These are phyloP conservation scores for Tinea pellionella DNA, from an alignment of 2,888 invertebrate genomes.

Conservation along the genomic window DNA sequence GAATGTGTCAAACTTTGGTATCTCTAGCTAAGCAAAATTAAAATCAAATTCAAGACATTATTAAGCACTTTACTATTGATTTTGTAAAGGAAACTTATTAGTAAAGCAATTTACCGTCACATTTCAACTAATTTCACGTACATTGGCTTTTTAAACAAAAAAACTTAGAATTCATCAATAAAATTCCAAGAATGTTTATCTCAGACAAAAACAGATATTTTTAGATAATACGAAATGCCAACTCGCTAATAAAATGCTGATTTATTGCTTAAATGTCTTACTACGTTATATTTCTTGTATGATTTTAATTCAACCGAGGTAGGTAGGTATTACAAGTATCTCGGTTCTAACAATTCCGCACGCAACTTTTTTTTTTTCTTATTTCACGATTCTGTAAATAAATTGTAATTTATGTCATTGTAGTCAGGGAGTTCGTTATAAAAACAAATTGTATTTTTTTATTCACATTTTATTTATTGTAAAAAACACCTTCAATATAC, in stretches of 20 bases:
- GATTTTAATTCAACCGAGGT: not conserved
- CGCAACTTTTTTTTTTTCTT: conserved; percentile 7
- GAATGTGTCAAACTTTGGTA: too few species aligned
- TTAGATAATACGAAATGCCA: not conserved
- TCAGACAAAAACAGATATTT: not conserved
- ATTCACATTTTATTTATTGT: not conserved
- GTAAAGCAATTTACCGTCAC: too few species aligned
- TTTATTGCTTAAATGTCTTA: conserved; percentile 6
- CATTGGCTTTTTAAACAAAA: not conserved
- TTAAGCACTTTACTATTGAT: too few species aligned
- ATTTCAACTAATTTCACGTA: too few species aligned
- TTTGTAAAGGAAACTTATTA: too few species aligned
- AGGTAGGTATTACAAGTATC: conserved; percentile 4
- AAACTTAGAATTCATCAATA: not conserved
- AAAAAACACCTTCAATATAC: too few species aligned
- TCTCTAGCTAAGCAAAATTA: too few species aligned
- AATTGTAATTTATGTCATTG: not conserved
- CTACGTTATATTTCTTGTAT: not conserved
- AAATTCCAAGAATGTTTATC: not conserved
- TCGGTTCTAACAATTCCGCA: not conserved
- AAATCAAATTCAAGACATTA: too few species aligned
- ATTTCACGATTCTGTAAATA: not conserved
- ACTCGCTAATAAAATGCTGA: not conserved
- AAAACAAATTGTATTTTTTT: too few species aligned
- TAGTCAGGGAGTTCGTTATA: not conserved